phyloP scores from a whole-genome alignment of 1,140 invertebrate species.

The Brachionus rotundiformis region DNA sequence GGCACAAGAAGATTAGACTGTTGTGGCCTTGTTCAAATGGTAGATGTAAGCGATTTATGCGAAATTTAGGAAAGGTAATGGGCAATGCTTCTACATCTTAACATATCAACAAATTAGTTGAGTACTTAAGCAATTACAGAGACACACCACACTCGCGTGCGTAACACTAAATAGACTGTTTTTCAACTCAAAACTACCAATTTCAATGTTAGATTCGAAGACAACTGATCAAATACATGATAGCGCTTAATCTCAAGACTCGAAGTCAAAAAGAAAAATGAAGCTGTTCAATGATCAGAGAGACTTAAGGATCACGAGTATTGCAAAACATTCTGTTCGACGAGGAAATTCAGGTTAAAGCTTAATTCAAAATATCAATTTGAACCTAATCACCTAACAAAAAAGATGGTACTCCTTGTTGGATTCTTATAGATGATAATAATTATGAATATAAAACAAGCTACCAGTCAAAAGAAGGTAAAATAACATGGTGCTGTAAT shows the following conservation, averaged over 20 bases:
- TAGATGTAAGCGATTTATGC: slow-evolving; percentile 52
- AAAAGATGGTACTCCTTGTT: too few relatives aligned
- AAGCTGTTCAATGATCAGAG: background rate
- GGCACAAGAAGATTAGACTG: slow-evolving; percentile 53
- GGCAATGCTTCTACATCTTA: background rate
- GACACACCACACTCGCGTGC: background rate
- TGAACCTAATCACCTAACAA: background rate
- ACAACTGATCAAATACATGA: background rate
- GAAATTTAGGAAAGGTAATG: background rate
- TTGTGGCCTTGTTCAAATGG: slow-evolving; percentile 52
- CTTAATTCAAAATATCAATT: too few relatives aligned
- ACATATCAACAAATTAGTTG: background rate
- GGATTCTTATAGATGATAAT: too few relatives aligned
- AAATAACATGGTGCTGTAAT: too few relatives aligned
- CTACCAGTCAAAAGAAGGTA: too few relatives aligned
- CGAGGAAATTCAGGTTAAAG: too few relatives aligned
- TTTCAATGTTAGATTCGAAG: background rate
- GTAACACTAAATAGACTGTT: background rate
- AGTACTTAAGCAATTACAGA: slow-evolving; percentile 1
- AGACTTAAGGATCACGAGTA: background rate
- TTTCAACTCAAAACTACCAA: slow-evolving; percentile 14
- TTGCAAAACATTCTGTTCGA: background rate
- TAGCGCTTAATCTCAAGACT: background rate
- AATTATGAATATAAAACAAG: too few relatives aligned
- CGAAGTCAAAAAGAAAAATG: background rate